phyloP scores from a whole-genome alignment of 1,140 invertebrate species.

The Zophobas morio region DNA sequence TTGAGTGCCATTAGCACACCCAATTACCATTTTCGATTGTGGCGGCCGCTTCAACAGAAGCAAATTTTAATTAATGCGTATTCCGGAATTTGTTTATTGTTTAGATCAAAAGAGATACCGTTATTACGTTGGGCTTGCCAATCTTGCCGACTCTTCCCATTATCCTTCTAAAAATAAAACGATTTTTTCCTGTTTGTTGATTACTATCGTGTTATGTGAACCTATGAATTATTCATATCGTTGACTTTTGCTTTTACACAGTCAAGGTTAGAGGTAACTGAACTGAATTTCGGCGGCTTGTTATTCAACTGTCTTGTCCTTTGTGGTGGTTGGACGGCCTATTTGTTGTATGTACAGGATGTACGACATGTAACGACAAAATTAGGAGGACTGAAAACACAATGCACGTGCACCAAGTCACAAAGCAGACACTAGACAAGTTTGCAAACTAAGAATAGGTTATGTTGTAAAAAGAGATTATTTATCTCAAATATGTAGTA shows the following conservation, averaged over 20 bases:
- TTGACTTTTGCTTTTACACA: constrained; percentile 37
- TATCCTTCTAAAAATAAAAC: constrained; percentile 25
- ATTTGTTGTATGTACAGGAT: too few species aligned
- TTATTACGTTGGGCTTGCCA: background rate
- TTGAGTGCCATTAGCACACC: background rate
- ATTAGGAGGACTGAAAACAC: too few species aligned
- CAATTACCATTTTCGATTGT: constrained; percentile 14
- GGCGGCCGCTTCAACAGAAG: background rate
- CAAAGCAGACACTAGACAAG: too few species aligned
- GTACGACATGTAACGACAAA: too few species aligned
- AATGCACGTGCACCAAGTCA: too few species aligned
- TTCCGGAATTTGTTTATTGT: constrained; percentile 7
- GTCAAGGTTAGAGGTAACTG: constrained; percentile 39
- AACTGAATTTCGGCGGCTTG: constrained; percentile 27
- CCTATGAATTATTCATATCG: constrained; percentile 29
- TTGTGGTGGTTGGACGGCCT: background rate
- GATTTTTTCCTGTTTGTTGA: constrained; percentile 26
- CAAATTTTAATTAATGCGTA: background rate
- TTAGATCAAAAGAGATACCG: background rate
- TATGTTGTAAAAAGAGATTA: too few species aligned
- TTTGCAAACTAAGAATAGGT: too few species aligned
- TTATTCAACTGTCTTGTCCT: background rate
- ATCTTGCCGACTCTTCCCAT: constrained; percentile 14
- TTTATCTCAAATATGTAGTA: too few species aligned
- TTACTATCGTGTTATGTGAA: constrained; percentile 19